phyloP scores from a whole-genome alignment of 2,113 vertebrate genomes.

The Cairina moschata region DNA sequence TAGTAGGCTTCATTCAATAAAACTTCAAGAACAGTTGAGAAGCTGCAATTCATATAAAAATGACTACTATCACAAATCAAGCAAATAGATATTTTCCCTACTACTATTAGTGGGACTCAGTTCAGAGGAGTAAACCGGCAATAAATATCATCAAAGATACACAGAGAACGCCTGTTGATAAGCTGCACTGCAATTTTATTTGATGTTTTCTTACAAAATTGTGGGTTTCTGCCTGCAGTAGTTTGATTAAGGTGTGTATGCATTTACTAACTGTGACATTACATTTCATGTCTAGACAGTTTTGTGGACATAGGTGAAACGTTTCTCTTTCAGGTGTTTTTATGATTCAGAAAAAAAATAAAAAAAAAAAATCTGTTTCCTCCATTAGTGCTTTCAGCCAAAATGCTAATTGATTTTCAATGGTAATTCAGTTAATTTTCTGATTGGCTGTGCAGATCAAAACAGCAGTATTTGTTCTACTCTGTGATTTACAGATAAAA shows the following conservation, averaged over 20 bases:
- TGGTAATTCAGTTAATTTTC: not conserved
- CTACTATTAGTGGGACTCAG: conserved; percentile 56
- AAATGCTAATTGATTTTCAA: conserved; percentile 18
- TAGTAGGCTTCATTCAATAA: conserved; percentile 43
- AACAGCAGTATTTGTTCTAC: not conserved
- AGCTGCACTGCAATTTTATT: conserved; percentile 62
- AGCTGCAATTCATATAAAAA: conserved; percentile 62
- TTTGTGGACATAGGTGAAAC: not conserved
- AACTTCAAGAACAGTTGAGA: conserved; percentile 9
- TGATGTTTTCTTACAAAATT: conserved; percentile 69
- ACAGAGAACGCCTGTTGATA: conserved; percentile 55
- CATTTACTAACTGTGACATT: conserved; percentile 15
- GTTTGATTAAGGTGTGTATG: conserved; percentile 23
- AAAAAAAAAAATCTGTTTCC: not conserved
- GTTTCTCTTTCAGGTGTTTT: not conserved
- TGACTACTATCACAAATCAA: conserved; percentile 66
- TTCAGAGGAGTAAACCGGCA: conserved; percentile 45
- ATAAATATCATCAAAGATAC: conserved; percentile 65
- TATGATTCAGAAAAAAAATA: not conserved
- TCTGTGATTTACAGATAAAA: conserved; percentile 12
- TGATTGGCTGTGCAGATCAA: not conserved
- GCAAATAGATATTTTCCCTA: conserved; percentile 59
- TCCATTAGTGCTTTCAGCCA: not conserved
- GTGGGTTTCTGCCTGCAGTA: conserved; percentile 43
- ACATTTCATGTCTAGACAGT: conserved; percentile 35